These are phyloP conservation scores for Anadara kagoshimensis DNA, from an alignment of 1,140 invertebrate genomes.

Conservation along the genomic window DNA sequence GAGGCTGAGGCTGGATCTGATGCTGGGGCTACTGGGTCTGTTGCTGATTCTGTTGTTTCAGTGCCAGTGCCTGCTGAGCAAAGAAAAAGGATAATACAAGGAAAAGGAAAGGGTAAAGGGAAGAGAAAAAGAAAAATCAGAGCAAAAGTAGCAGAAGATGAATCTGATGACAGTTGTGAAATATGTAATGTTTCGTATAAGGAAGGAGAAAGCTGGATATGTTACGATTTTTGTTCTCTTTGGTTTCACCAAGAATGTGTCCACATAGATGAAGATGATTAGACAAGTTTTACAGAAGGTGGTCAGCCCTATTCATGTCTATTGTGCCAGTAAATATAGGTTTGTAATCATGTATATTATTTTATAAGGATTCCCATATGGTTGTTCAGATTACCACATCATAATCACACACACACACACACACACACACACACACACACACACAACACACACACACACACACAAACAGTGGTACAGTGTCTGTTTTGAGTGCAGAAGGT, in stretches of 20 bases:
- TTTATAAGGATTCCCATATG: no score
- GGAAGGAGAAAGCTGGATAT: slow-evolving; percentile 21
- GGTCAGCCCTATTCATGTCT: background rate
- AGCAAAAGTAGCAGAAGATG: background rate
- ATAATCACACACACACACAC: no score
- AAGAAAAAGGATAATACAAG: background rate
- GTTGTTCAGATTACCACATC: no score
- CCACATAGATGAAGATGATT: slow-evolving; percentile 6
- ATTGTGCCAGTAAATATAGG: slow-evolving; percentile 2
- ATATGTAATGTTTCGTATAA: slow-evolving; percentile 6
- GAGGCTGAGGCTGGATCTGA: background rate
- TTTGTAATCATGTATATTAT: no score
- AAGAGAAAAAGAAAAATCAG: background rate
- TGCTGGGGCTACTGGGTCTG: background rate
- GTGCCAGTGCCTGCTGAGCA: background rate
- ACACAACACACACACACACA: no score
- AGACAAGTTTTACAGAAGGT: background rate
- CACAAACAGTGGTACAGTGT: no score
- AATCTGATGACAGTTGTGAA: slow-evolving; percentile 3
- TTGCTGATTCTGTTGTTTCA: background rate
- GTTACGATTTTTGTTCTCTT: slow-evolving; percentile 10
- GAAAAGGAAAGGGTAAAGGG: background rate
- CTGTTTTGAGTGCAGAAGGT: no score
- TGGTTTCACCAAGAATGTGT: slow-evolving; percentile 24
- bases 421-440: no score